A percentile compares a stretch with the other conserved stretches of the same genome.
Conservation (phyloP, 2,888 invertebrate species). For the Ellobium chinense region DNA sequence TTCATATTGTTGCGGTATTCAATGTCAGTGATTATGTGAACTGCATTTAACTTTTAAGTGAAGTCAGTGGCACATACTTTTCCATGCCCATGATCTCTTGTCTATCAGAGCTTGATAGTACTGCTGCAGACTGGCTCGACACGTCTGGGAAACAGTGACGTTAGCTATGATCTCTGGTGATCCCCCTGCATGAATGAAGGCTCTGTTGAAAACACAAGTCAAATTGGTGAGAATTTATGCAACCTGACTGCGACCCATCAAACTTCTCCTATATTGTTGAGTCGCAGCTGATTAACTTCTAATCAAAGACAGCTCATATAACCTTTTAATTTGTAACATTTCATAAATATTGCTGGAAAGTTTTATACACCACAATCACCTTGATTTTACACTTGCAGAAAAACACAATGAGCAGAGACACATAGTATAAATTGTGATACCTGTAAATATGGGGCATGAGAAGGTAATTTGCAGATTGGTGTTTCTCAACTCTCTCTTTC, state of each 20-base stretch:
- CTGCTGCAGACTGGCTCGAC: not conserved
- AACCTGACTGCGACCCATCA: too few species aligned
- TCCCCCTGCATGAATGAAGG: conserved; percentile 22
- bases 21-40: too few species aligned
- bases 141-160: not conserved
- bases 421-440: not conserved
- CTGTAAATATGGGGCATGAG: conserved; percentile 38
- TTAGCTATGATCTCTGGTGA: not conserved
- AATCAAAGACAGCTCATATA: too few species aligned
- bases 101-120: conserved; percentile 9
- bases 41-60: too few species aligned
- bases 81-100: conserved; percentile 33
- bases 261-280: too few species aligned
- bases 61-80: conserved; percentile 27
- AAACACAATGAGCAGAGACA: not conserved
- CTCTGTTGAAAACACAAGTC: not conserved
- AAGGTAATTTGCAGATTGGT: conserved; percentile 8
- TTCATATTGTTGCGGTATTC: too few species aligned
- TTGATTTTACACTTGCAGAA: too few species aligned
- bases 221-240: too few species aligned
- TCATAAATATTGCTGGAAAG: too few species aligned
- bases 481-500: conserved; percentile 10
- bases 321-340: too few species aligned
- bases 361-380: not conserved
- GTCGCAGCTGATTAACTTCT: too few species aligned